phyloP scores from a whole-genome alignment of 2,888 invertebrate species.

The Dinocampus coccinellae region DNA sequence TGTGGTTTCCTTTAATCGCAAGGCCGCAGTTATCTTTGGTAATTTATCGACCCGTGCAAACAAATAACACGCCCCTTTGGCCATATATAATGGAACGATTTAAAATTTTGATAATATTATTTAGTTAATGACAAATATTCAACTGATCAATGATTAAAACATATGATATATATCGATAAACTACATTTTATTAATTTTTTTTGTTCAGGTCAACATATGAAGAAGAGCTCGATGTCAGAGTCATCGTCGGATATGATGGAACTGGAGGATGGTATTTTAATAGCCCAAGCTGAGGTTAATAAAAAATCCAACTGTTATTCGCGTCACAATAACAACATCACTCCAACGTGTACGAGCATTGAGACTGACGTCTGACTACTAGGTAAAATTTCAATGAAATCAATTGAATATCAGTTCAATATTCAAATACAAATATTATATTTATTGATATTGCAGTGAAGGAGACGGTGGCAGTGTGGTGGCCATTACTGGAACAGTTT shows the following conservation, averaged over 20 bases:
- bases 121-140: not conserved
- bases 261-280: slow-evolving; percentile 87
- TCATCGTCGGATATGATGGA: slow-evolving; percentile 94
- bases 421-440: not conserved
- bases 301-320: slow-evolving; percentile 79
- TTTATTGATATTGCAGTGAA: slow-evolving; percentile 70
- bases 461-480: slow-evolving; percentile 74
- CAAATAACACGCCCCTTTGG: not conserved
- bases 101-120: not conserved
- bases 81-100: not conserved
- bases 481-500: slow-evolving; percentile 62
- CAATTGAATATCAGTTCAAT: not conserved
- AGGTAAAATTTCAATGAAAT: slow-evolving; percentile 71
- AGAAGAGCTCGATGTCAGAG: slow-evolving; percentile 90
- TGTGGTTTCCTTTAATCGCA: not conserved
- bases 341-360: slow-evolving; percentile 83
- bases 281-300: slow-evolving; percentile 74
- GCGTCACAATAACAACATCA: slow-evolving; percentile 82
- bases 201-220: slow-evolving; percentile 85
- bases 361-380: slow-evolving; percentile 97
- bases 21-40: not conserved
- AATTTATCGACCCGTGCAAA: not conserved
- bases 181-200: slow-evolving; percentile 21
- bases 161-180: not conserved
- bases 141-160: not conserved